These are phyloP conservation scores for Stenurella melanura DNA, from an alignment of 2,888 invertebrate genomes.

Conservation along the genomic window DNA sequence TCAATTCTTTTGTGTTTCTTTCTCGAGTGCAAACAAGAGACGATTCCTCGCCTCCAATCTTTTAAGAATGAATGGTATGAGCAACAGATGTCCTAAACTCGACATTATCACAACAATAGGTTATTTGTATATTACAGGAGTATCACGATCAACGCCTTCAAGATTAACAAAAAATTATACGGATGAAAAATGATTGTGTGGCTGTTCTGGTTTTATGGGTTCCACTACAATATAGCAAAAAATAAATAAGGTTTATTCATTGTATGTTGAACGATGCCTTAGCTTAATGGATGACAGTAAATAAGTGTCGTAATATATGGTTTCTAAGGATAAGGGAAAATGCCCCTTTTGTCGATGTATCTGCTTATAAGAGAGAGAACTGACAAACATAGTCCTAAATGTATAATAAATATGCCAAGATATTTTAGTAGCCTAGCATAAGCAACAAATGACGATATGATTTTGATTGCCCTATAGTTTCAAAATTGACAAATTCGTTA, in stretches of 20 bases:
- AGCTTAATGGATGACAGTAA: background rate
- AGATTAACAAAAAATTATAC: constrained; percentile 25
- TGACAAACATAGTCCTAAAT: too few relatives aligned
- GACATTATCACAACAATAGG: constrained; percentile 24
- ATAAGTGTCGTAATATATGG: background rate
- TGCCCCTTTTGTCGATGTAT: too few relatives aligned
- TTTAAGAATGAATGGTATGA: constrained; percentile 42
- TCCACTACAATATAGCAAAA: background rate
- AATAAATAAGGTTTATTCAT: constrained; percentile 12
- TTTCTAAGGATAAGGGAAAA: too few relatives aligned
- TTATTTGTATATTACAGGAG: constrained; percentile 21
- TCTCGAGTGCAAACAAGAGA: constrained; percentile 51
- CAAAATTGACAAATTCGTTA: too few relatives aligned
- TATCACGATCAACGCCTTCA: constrained; percentile 2
- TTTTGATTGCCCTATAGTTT: too few relatives aligned
- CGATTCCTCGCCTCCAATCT: constrained; percentile 37
- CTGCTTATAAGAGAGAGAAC: too few relatives aligned
- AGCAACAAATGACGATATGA: too few relatives aligned
- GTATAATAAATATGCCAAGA: too few relatives aligned
- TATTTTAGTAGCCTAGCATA: too few relatives aligned
- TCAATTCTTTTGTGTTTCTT: constrained; percentile 56
- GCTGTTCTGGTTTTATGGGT: background rate
- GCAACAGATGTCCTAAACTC: constrained; percentile 41
- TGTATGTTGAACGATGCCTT: background rate
- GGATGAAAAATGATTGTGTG: constrained; percentile 25